Base-by-base conservation (phyloP, 2,888 invertebrate genomes). In the Sympetrum striolatum region DNA sequence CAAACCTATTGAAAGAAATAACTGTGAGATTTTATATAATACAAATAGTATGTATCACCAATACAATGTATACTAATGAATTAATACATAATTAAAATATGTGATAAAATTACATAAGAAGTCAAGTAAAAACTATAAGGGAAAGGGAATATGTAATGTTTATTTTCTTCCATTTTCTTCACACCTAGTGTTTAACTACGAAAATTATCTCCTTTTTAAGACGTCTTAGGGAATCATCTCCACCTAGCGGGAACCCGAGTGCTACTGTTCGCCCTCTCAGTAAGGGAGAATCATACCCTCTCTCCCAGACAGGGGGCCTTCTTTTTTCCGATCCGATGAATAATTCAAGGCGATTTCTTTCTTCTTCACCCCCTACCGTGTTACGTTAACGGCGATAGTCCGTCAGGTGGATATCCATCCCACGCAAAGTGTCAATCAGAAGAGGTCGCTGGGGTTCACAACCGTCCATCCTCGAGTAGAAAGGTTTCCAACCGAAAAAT, bases 291-390 rank as follows among this genome's bases (percentile, higher is more conserved):
- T 82, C 53, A 53, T 82, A 44, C 48, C 39, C 44, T 14, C 81
- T 48, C 8, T 25, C 18, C 48, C 31, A 31, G 58, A 82, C 53
- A 31, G 82, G 12, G 82, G 82, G 31, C 53, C 18, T 58, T 53
- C 25, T n/a, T 31, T 53, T 53, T 82, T 53, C 31, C 82, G 53
- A 31, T 35, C 58, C 53, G 82, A 31, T 82, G 82, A 82, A 82
- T 82, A 82, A 82, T 82, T 82, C 82, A 82, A 58, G 48, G 31
- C 53, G n/a, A 53, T 82, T 44, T 81, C 18, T 82, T 82, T 53
- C 31, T 25, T 58, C 48, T 48, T 48, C 22, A n/a, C 44, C 48
- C 53, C 53, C 82, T 58, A 53, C 82, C 82, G 53, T n/a, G 82
- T 82, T 82, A 82, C 82, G 82, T 53, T 53, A 39, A 31, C 25